A percentile compares a stretch with the other conserved stretches of the same genome.
phyloP scores from a whole-genome alignment of 2,888 invertebrate genomes.

The Polia nebulosa region DNA sequence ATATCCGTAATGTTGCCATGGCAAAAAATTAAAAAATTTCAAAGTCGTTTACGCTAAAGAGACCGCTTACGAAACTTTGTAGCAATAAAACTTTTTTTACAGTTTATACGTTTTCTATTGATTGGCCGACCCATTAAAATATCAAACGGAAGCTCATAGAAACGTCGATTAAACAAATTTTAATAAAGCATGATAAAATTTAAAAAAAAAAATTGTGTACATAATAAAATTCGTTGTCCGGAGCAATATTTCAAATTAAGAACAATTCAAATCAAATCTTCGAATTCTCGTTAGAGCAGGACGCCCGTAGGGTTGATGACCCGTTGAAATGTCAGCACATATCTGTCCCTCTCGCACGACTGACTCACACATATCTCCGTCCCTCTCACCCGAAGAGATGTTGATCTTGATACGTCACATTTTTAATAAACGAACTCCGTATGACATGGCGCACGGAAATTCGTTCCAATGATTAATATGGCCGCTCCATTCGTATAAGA shows the following conservation, averaged over 20 bases:
- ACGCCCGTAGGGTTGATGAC: slow-evolving; percentile 90
- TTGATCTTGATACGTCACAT: slow-evolving; percentile 91
- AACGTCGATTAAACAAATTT: slow-evolving; percentile 81
- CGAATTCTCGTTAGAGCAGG: slow-evolving; percentile 91
- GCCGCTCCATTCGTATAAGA: slow-evolving; percentile 84
- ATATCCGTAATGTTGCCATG: slow-evolving; percentile 65
- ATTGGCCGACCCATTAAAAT: slow-evolving; percentile 76
- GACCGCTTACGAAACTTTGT: slow-evolving; percentile 79
- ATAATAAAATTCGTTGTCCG: slow-evolving; percentile 78
- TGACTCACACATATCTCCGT: slow-evolving; percentile 74
- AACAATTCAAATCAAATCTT: slow-evolving; percentile 91
- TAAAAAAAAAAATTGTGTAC: slow-evolving; percentile 71
- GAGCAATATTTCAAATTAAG: slow-evolving; percentile 89
- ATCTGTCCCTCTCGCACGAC: slow-evolving; percentile 81
- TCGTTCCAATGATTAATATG: slow-evolving; percentile 91
- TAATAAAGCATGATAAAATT: slow-evolving; percentile 84
- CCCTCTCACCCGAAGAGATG: slow-evolving; percentile 86
- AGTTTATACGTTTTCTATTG: slow-evolving; percentile 80
- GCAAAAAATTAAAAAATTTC: slow-evolving; percentile 54
- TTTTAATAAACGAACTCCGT: slow-evolving; percentile 91
- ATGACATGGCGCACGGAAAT: slow-evolving; percentile 90
- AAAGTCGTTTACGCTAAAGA: slow-evolving; percentile 63
- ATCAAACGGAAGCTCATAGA: slow-evolving; percentile 86
- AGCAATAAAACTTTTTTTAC: slow-evolving; percentile 77
- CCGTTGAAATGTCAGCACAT: slow-evolving; percentile 90